phyloP scores from a whole-genome alignment of 2,888 invertebrate species.

The Salpingus planirostris region DNA sequence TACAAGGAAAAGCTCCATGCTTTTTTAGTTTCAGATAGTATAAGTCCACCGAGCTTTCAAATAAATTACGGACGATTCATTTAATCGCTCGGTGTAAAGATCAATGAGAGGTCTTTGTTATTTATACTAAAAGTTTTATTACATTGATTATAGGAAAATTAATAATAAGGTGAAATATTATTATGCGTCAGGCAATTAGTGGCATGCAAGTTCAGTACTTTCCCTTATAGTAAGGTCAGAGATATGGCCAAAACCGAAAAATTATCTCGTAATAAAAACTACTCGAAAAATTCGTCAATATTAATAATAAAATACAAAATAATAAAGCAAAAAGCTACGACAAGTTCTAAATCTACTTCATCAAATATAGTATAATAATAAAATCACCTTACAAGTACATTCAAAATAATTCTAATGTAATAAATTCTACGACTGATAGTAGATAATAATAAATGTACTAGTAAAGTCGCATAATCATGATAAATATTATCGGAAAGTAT shows the following conservation, averaged over 20 bases:
- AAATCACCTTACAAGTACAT: conserved; percentile 26
- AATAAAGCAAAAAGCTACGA: conserved; percentile 27
- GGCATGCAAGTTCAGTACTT: conserved; percentile 34
- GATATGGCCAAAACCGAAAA: conserved; percentile 37
- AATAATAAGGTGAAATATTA: no score
- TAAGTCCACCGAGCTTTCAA: no score
- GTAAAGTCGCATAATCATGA: conserved; percentile 12
- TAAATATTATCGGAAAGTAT: conserved; percentile 2
- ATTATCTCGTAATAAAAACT: conserved; percentile 25
- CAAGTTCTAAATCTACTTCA: conserved; percentile 30
- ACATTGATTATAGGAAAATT: no score
- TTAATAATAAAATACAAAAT: conserved; percentile 19
- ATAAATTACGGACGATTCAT: no score
- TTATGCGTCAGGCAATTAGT: no score
- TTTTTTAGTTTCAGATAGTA: no score
- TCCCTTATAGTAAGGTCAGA: conserved; percentile 46
- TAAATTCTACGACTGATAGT: conserved; percentile 11
- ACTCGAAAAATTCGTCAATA: conserved; percentile 26
- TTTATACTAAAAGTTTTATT: no score
- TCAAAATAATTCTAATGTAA: conserved; percentile 13
- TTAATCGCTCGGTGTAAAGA: no score
- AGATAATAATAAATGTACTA: conserved; percentile 14
- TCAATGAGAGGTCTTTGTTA: no score
- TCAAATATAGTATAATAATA: conserved; percentile 17
- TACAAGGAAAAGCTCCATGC: conserved; percentile 1